phyloP scores from a whole-genome alignment of 2,888 invertebrate genomes.

The Aporophyla nigra region DNA sequence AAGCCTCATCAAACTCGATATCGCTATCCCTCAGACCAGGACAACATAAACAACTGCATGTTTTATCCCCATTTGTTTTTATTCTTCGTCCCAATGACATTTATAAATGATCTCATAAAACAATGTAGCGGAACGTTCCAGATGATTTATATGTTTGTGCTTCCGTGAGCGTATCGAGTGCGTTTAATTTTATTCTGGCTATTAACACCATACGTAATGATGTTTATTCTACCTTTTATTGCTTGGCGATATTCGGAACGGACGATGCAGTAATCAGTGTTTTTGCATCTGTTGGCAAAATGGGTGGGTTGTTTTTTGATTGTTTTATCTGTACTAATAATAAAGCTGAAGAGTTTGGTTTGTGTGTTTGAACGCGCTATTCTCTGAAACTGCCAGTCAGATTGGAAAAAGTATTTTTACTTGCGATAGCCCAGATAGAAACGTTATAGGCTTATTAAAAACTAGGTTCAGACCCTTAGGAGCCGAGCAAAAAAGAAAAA shows the following conservation, averaged over 20 bases:
- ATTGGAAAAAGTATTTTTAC: no score
- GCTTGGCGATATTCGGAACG: constrained; percentile 2
- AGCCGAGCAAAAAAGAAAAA: no score
- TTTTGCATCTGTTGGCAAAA: constrained; percentile 3
- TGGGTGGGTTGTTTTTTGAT: background rate
- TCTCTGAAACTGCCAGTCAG: no score
- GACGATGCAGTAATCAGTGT: constrained; percentile 5
- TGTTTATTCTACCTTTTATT: constrained; percentile 34
- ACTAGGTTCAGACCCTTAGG: no score
- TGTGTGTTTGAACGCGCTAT: no score
- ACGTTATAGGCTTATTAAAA: no score
- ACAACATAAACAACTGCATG: constrained; percentile 39
- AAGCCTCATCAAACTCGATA: background rate
- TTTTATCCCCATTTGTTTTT: constrained; percentile 40
- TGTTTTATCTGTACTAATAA: no score
- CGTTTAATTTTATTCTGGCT: constrained; percentile 42
- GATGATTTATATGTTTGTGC: constrained; percentile 59
- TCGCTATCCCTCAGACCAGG: background rate
- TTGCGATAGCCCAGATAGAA: no score
- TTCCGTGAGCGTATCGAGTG: constrained; percentile 45
- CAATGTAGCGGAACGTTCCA: constrained; percentile 47
- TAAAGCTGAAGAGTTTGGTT: no score
- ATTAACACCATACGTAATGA: constrained; percentile 49
- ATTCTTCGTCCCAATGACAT: constrained; percentile 51
- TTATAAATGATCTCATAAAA: constrained; percentile 59